Percentiles rank a stretch among this genome's conserved stretches.
Evolutionary conservation across 2,113 vertebrate species (phyloP).

Genomic region (Antechinus flavipes): DNA sequence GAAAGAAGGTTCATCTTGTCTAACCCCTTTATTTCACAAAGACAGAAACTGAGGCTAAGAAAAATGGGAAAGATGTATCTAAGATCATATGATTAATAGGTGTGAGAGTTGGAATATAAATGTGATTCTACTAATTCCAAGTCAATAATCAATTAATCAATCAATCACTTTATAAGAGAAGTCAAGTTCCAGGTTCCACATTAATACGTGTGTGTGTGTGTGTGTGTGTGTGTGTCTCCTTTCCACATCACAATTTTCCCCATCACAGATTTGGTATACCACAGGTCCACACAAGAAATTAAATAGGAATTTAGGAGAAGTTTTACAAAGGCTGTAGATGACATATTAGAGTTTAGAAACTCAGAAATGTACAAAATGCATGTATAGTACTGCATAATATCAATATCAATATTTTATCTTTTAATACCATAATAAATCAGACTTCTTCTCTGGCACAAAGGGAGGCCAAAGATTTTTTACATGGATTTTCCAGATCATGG

Average conservation of each 20-base stretch:
- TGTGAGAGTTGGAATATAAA: neutral
- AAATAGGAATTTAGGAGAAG: neutral
- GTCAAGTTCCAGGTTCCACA: neutral
- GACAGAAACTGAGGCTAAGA: neutral
- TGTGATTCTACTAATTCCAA: neutral
- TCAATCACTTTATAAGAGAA: neutral
- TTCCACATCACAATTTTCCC: neutral
- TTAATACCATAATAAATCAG: neutral
- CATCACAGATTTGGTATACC: neutral
- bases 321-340: neutral
- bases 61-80: neutral
- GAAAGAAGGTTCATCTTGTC: no score
- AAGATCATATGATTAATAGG: neutral
- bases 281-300: neutral
- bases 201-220: no score
- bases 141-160: neutral
- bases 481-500: no score
- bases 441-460: neutral
- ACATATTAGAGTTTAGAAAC: neutral
- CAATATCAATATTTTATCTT: neutral
- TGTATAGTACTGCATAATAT: neutral
- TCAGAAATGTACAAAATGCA: neutral
- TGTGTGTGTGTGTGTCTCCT: no score
- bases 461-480: no score
- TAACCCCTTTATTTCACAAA: neutral